phyloP scores from a whole-genome alignment of 1,140 invertebrate genomes.

The Cydia strobilella region DNA sequence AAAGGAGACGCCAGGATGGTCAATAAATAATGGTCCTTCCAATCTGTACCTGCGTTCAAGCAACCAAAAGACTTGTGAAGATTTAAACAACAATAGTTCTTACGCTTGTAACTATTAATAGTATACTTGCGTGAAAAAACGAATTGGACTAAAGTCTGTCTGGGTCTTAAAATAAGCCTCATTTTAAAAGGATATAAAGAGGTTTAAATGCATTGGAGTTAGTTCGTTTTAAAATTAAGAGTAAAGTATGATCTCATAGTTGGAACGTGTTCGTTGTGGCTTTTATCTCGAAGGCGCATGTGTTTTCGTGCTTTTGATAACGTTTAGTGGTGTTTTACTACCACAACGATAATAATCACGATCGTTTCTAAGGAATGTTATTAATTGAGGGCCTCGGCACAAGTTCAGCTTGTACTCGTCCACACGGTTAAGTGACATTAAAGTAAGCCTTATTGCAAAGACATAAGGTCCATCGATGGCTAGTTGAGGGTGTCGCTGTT shows the following conservation, averaged over 20 bases:
- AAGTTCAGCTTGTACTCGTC: background rate
- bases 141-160: background rate
- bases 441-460: too few relatives aligned
- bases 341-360: background rate
- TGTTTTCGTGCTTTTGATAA: conserved; percentile 15
- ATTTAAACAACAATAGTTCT: conserved; percentile 8
- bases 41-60: background rate
- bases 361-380: background rate
- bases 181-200: background rate
- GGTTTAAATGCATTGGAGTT: background rate
- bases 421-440: too few relatives aligned
- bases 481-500: too few relatives aligned
- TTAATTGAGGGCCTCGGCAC: background rate
- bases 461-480: too few relatives aligned
- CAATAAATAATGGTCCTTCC: background rate
- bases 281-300: conserved; percentile 20
- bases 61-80: background rate
- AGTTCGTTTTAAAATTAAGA: background rate
- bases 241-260: conserved; percentile 25
- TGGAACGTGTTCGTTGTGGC: background rate
- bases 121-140: conserved; percentile 1
- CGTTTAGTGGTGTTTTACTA: conserved; percentile 15
- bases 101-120: background rate
- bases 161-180: background rate
- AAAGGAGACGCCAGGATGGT: background rate